These are phyloP conservation scores for Ephestia elutella DNA, from an alignment of 1,140 invertebrate species.

Conservation along the genomic window DNA sequence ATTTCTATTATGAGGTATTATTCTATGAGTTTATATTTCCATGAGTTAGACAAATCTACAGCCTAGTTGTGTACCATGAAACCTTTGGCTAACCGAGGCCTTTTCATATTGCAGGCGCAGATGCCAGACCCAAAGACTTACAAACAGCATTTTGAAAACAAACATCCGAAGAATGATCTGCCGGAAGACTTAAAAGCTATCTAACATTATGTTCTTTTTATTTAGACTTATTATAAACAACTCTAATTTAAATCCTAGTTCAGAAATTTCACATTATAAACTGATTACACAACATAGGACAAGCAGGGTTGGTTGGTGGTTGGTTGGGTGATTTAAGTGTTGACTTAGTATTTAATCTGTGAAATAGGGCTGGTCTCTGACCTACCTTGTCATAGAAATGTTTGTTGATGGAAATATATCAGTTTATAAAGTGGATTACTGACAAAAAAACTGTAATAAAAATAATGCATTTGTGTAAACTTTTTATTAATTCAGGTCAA, in stretches of 20 bases:
- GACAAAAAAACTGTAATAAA: slow-evolving; percentile 5
- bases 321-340: no score
- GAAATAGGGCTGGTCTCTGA: no score
- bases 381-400: no score
- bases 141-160: slow-evolving; percentile 99
- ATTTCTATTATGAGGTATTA: no score
- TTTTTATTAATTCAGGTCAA: no score
- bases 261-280: neutral
- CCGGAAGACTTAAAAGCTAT: slow-evolving; percentile 95
- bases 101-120: slow-evolving; percentile 85
- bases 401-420: neutral
- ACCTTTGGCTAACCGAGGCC: neutral
- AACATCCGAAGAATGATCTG: slow-evolving; percentile 97
- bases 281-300: neutral
- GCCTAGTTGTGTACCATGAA: no score
- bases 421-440: slow-evolving; percentile 4
- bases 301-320: neutral
- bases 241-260: slow-evolving; percentile 14
- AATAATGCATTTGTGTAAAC: neutral
- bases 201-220: slow-evolving; percentile 38
- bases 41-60: no score
- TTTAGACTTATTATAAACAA: slow-evolving; percentile 11
- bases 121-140: slow-evolving; percentile 99
- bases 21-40: no score
- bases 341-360: no score